Evolutionary conservation across 2,797 vertebrate species (phyloP).

Genomic region (Micrastur ruficollis): DNA sequence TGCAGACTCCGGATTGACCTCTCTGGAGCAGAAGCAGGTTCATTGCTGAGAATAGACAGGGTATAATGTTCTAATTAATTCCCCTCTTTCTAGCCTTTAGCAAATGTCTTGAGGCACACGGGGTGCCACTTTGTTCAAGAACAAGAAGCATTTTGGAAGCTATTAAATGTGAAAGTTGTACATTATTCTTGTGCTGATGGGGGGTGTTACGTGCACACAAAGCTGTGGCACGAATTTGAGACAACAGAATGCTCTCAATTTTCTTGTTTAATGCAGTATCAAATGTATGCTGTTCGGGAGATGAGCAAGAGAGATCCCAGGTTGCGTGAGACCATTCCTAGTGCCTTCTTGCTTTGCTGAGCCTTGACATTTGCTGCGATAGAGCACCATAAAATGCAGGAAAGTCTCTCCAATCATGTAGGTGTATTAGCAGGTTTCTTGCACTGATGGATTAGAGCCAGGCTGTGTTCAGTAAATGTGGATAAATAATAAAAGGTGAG

Average conservation of each 20-base stretch:
- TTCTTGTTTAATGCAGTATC: neutral
- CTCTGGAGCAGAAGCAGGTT: neutral
- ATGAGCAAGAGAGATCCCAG: neutral
- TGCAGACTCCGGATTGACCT: neutral
- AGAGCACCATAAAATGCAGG: neutral
- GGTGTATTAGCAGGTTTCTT: neutral
- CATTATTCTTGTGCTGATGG: neutral
- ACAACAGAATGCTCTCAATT: neutral
- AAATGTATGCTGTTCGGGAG: neutral
- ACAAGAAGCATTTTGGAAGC: neutral
- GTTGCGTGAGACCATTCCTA: neutral
- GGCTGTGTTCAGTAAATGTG: neutral
- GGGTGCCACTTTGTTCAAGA: neutral
- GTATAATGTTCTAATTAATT: neutral
- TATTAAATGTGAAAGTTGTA: neutral
- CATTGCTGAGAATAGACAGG: neutral
- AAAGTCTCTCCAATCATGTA: neutral
- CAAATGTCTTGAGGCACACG: neutral
- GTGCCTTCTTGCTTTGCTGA: neutral
- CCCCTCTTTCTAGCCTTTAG: neutral
- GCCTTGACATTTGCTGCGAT: neutral
- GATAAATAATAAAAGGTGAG: constrained; percentile 46
- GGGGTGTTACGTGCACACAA: neutral
- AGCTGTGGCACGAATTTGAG: neutral
- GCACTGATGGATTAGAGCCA: constrained; percentile 21